phyloP scores from a whole-genome alignment of 2,888 invertebrate genomes.

The Polymixis lichenea region DNA sequence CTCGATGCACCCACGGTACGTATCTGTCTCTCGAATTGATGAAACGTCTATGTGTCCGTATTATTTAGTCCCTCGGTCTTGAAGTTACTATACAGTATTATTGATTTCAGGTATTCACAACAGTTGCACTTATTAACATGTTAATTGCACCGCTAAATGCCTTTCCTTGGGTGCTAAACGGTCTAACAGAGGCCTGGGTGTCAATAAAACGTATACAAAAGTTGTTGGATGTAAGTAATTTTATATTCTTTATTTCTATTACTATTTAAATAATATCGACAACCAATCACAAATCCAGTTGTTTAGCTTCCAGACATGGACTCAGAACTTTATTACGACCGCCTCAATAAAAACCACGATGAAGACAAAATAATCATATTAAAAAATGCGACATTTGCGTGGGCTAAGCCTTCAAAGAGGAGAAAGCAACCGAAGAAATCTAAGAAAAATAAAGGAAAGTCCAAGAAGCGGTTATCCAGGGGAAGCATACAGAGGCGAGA shows the following conservation, averaged over 20 bases:
- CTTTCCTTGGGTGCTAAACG: conserved; percentile 99
- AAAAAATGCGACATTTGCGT: conserved; percentile 91
- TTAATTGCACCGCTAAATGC: conserved; percentile 98
- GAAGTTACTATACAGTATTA: not conserved
- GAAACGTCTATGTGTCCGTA: not conserved
- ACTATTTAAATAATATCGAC: not conserved
- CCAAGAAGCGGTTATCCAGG: conserved; percentile 81
- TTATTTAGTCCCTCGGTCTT: not conserved
- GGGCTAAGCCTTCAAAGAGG: conserved; percentile 85
- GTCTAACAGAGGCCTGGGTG: conserved; percentile 98
- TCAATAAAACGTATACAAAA: conserved; percentile 96
- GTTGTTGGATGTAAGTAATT: conserved; percentile 92
- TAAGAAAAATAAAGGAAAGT: conserved; percentile 88
- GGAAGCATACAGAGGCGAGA: conserved; percentile 77
- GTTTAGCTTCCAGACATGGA: conserved; percentile 92
- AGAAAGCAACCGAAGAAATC: conserved; percentile 75
- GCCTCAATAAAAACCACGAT: conserved; percentile 85
- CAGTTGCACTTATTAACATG: conserved; percentile 98
- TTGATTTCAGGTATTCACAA: conserved; percentile 94
- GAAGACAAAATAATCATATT: conserved; percentile 91
- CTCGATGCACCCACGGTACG: conserved; percentile 95
- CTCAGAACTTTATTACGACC: conserved; percentile 91
- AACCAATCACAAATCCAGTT: conserved; percentile 7
- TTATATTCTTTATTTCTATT: not conserved
- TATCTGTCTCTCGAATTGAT: conserved; percentile 12